phyloP scores from a whole-genome alignment of 1,140 invertebrate genomes.

The Saccostrea glomerata region DNA sequence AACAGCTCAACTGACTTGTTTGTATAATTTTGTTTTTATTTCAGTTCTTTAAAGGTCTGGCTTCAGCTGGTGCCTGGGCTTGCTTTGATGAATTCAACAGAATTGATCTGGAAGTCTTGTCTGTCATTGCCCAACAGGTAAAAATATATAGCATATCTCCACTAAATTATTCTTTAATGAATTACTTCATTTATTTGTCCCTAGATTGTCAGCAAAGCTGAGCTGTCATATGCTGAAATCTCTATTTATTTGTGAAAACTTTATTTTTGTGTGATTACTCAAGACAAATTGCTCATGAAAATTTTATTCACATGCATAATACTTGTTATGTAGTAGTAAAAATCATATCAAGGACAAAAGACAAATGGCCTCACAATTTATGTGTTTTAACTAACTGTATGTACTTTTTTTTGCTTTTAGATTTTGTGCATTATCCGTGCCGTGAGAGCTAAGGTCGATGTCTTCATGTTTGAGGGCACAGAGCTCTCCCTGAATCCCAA shows the following conservation, averaged over 20 bases:
- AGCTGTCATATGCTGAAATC: too few species aligned
- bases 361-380: background rate
- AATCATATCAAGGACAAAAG: background rate
- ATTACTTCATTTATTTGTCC: too few species aligned
- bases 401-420: slow-evolving; percentile 75
- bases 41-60: slow-evolving; percentile 80
- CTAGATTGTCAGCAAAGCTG: too few species aligned
- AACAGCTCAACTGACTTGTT: too few species aligned
- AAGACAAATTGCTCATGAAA: background rate
- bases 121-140: slow-evolving; percentile 80
- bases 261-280: too few species aligned
- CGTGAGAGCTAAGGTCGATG: slow-evolving; percentile 75
- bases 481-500: slow-evolving; percentile 78
- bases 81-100: slow-evolving; percentile 81
- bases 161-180: too few species aligned
- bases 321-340: background rate
- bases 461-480: slow-evolving; percentile 79
- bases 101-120: slow-evolving; percentile 80
- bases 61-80: slow-evolving; percentile 80
- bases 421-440: slow-evolving; percentile 80
- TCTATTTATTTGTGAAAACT: too few species aligned
- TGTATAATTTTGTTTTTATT: slow-evolving; percentile 47
- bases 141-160: background rate
- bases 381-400: background rate
- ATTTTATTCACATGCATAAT: background rate